Evolutionary conservation across 2,113 vertebrate species (phyloP).

Genomic region (Dipodomys spectabilis): DNA sequence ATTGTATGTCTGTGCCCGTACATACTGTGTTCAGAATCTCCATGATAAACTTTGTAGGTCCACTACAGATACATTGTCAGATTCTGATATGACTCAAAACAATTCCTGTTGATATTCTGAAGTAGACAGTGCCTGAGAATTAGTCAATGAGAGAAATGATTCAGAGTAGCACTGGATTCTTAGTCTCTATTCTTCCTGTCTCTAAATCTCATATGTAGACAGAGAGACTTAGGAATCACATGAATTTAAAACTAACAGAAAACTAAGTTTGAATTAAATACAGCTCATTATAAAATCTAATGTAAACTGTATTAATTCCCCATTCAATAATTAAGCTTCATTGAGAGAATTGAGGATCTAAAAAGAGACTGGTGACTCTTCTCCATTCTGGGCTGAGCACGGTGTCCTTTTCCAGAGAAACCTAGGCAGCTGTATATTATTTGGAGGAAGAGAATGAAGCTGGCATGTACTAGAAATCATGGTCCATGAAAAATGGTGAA

Average conservation of each 20-base stretch:
- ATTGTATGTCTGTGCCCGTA: not conserved
- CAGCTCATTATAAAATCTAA: not conserved
- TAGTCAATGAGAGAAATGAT: not conserved
- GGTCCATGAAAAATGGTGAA: not conserved
- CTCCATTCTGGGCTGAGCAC: not conserved
- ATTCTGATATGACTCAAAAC: not conserved
- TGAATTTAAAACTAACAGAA: conserved; percentile 39
- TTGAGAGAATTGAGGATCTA: not conserved
- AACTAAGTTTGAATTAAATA: not conserved
- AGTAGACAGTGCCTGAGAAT: not conserved
- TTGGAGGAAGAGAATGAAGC: not conserved
- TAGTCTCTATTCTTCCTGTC: conserved; percentile 14
- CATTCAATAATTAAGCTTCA: not conserved
- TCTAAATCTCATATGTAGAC: not conserved
- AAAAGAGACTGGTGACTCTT: not conserved
- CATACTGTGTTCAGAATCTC: not conserved
- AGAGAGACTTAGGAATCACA: not conserved
- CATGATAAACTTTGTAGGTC: not conserved
- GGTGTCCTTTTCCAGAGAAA: not conserved
- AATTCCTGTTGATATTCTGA: conserved; percentile 28
- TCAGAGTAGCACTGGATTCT: not conserved
- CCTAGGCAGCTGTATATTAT: not conserved
- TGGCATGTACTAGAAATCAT: not conserved
- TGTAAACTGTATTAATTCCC: not conserved
- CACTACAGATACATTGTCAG: not conserved